Evolutionary conservation across 2,797 vertebrate species (phyloP).

Genomic region (Phataginus tetradactyla): DNA sequence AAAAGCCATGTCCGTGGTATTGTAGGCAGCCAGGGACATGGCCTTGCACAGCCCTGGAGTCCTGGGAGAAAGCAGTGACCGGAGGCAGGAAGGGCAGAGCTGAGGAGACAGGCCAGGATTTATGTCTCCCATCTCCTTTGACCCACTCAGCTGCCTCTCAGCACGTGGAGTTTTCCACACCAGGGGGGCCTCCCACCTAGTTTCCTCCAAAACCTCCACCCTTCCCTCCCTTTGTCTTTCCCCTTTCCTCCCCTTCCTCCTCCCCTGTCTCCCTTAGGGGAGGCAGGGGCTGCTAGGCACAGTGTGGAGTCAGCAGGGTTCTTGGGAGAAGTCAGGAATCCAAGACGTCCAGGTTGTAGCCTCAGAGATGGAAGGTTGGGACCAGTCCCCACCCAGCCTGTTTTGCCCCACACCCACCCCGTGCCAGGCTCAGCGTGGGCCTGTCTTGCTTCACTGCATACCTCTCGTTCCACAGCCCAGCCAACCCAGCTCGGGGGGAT

Average conservation of each 20-base stretch:
- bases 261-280: not conserved
- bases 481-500: not conserved
- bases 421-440: conserved; percentile 72
- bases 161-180: conserved; percentile 71
- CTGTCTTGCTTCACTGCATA: conserved; percentile 63
- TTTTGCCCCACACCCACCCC: not conserved
- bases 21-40: not conserved
- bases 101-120: not conserved
- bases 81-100: not conserved
- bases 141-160: conserved; percentile 58
- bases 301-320: not conserved
- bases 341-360: not conserved
- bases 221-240: conserved; percentile 69
- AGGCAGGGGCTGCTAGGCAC: not conserved
- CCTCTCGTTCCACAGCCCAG: conserved; percentile 67
- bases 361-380: not conserved
- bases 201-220: conserved; percentile 62
- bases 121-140: conserved; percentile 61
- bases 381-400: not conserved
- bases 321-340: not conserved
- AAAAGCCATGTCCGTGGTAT: not conserved
- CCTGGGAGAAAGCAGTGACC: not conserved
- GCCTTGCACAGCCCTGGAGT: not conserved
- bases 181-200: not conserved
- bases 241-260: not conserved